A percentile compares a stretch with the other conserved stretches of the same genome.
Conservation (phyloP, 2,888 invertebrate species). For the Malthinus seriepunctatus region DNA sequence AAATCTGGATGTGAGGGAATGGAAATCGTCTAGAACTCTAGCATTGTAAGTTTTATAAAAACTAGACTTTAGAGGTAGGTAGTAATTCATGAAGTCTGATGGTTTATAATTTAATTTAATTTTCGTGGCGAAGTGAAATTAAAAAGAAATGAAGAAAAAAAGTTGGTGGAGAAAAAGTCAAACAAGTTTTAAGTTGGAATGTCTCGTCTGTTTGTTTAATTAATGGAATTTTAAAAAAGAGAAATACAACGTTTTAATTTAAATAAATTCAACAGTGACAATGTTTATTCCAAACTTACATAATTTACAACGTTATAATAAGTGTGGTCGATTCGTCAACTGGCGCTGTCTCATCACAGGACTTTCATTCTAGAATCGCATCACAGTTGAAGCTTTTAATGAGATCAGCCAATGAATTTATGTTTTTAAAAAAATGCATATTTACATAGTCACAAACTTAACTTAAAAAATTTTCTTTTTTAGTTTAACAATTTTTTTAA, state of each 20-base stretch:
- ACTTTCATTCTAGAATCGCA: constrained; percentile 38
- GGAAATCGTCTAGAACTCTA: no score
- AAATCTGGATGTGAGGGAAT: no score
- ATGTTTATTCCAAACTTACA: constrained; percentile 31
- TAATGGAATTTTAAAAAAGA: neutral
- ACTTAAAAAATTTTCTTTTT: constrained; percentile 25
- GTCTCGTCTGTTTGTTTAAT: neutral
- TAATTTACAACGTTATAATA: constrained; percentile 39
- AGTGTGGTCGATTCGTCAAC: constrained; percentile 40
- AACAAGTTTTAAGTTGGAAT: neutral
- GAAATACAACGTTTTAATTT: neutral
- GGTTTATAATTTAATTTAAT: no score
- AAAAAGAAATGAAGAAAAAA: neutral
- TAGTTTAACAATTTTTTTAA: constrained; percentile 30
- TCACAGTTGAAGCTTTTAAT: constrained; percentile 45
- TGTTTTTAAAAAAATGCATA: constrained; percentile 33
- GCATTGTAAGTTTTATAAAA: no score
- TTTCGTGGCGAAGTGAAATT: neutral
- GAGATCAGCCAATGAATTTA: constrained; percentile 39
- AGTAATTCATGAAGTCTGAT: no score
- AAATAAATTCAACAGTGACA: constrained; percentile 20
- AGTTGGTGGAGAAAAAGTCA: neutral
- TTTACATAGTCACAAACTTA: constrained; percentile 39
- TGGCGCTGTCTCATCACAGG: constrained; percentile 38
- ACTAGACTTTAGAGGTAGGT: no score